These are phyloP conservation scores for Epinephelus cyanopodus DNA, from an alignment of 2,113 vertebrate species.

Conservation along the genomic window DNA sequence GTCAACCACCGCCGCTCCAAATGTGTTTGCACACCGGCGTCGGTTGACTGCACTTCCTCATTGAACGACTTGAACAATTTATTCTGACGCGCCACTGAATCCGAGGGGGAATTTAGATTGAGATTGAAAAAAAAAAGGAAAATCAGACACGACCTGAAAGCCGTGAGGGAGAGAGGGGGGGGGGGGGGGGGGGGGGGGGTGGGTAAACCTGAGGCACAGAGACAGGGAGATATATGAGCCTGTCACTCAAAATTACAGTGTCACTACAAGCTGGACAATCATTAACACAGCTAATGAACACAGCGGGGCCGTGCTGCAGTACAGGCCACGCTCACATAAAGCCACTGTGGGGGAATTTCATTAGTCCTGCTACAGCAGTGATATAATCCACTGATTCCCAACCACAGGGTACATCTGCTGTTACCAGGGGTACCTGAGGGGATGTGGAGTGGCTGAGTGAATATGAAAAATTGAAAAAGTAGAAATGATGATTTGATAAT, in stretches of 20 bases:
- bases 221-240: conserved; percentile 53
- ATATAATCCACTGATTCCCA: conserved; percentile 1
- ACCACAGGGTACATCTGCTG: neutral
- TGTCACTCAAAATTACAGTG: conserved; percentile 69
- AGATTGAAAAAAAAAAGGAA: conserved; percentile 59
- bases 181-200: neutral
- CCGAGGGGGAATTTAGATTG: conserved; percentile 75
- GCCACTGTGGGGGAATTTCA: conserved; percentile 35
- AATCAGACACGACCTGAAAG: conserved; percentile 65
- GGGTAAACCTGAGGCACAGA: conserved; percentile 37
- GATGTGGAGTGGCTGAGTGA: neutral
- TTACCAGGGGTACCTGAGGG: neutral
- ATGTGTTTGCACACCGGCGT: conserved; percentile 75
- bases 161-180: conserved; percentile 19
- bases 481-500: neutral
- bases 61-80: conserved; percentile 77
- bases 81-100: conserved; percentile 71
- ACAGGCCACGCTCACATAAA: neutral
- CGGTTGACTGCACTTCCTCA: conserved; percentile 78
- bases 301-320: conserved; percentile 11
- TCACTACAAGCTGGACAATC: conserved; percentile 66
- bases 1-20: conserved; percentile 58
- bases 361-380: conserved; percentile 23
- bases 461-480: neutral
- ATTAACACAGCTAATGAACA: conserved; percentile 71